Evolutionary conservation across 2,797 vertebrate species (phyloP), one percentile per base, ranked within the genome.

Genomic region (Telmatherina bonti): DNA sequence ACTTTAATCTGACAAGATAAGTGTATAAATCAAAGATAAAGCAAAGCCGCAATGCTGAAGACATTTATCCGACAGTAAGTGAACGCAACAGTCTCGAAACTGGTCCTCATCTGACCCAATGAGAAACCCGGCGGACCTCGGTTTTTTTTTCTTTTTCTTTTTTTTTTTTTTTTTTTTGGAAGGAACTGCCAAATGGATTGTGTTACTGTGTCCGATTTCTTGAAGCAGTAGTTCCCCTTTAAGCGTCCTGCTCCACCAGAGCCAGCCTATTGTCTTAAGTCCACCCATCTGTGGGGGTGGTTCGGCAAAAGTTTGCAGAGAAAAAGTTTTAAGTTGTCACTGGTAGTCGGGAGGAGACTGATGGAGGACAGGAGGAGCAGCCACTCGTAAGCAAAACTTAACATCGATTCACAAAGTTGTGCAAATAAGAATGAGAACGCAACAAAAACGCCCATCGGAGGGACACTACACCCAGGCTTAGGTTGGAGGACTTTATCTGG

Each of bases 281-380:
- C 93, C 93, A 85, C 93, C 94, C 91, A 90, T 86, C 82, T 74
- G 82, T 91, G 93, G 93, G 93, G 93, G 94, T 89, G 93, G 93
- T 79, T 86, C 87, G 78, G 63, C 75, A 61, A 89, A 94, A 81
- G 85, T 89, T 92, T 86, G 85, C 82, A 72, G 83, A 85, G 81
- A 70, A 90, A n/a, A 92, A 88, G 63, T 87, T 93, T 87, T 5
- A 67, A 82, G 72, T 83, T 92, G 88, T 90, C 87, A 92, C 81
- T 82, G 79, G 61, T 68, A 77, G 78, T 76, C 73, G 79, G 81
- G 63, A 47, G 81, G 79, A 84, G 84, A 49, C 88, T 81, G 90
- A 89, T 92, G 90, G 89, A 85, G 84, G 74, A 78, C 81, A 35
- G 81, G 49, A 33, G 83, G 74, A 76, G 33, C 43, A 49, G 69